Evolutionary conservation across 1,140 invertebrate genomes (phyloP), one percentile per base, ranked within the genome.

Genomic region (Drosophila navojoa): DNA sequence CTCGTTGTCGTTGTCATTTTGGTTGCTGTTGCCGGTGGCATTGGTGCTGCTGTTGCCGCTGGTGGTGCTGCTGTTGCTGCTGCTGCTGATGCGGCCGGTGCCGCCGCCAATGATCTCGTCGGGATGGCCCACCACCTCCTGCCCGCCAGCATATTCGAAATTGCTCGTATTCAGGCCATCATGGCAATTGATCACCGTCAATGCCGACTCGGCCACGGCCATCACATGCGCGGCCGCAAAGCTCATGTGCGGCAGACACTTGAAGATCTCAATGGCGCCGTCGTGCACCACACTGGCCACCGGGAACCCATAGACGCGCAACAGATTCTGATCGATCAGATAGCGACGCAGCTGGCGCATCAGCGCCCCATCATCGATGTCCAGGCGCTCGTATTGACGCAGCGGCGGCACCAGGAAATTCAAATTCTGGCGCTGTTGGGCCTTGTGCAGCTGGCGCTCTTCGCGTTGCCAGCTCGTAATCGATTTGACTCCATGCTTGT

Each of bases 221-320:
- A 89, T 63, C 0, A 42, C 49, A 91, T 92, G 90, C 84, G 93
- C 91, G 90, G 71, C 92, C 44, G 93, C 93, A 58, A 85, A 67
- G 6, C 47, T 61, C 71, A 90, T 78, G 68, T 81, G 63, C 0
- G 91, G 87, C 72, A 84, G 22, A 16, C 89, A 93, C 58, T 94
- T 94, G 80, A 94, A 95, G 42, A 96, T 94, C 40, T 95, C 93
- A 0, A 94, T 95, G 71, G 93, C 93, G 1, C 94, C 94, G 2
- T 94, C 93, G 38, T 94, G 93, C 1, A 93, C 90, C 9, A 93
- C 93, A 58, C 94, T 93, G 38, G 95, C 94, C 0, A 96, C 87
- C 0, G 97, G 97, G 90, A 95, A 98, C 0, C 96, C 96, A 63
- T 96, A 93, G 5, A 94, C 92, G 13, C 94, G 92, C 62, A 97